Evolutionary conservation across 2,113 vertebrate genomes (phyloP).

Genomic region (Rhinoderma darwinii): DNA sequence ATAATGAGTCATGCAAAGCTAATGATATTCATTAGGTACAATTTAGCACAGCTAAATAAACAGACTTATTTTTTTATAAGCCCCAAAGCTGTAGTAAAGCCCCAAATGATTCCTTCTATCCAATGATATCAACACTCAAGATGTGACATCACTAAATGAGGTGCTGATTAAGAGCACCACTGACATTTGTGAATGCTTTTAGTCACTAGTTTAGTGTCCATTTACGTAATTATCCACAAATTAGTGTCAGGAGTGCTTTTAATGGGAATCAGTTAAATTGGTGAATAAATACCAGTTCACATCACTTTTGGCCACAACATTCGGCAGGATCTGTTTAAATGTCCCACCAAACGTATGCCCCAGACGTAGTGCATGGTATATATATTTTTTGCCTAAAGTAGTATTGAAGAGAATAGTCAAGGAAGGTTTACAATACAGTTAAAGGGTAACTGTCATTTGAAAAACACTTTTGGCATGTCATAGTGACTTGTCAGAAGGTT

Average conservation of each 20-base stretch:
- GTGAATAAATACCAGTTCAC: neutral
- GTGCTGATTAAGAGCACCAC: neutral
- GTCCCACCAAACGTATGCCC: neutral
- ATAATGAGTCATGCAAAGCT: neutral
- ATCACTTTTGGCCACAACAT: neutral
- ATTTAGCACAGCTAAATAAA: slow-evolving; percentile 18
- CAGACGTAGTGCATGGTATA: neutral
- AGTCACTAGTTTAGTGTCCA: neutral
- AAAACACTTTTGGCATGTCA: no score
- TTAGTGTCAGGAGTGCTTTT: no score
- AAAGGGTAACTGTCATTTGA: no score
- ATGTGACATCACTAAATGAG: neutral
- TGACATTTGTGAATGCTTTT: neutral
- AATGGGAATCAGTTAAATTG: no score
- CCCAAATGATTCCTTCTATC: neutral
- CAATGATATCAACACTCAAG: neutral
- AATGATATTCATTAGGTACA: slow-evolving; percentile 6
- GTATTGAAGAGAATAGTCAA: neutral
- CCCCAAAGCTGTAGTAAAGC: neutral
- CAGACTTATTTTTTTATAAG: neutral
- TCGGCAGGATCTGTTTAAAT: neutral
- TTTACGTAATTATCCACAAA: neutral
- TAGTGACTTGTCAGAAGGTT: no score
- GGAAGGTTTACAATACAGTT: no score
- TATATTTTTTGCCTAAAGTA: neutral